Evolutionary conservation across 2,888 invertebrate species (phyloP).

Genomic region (Panopea generosa): DNA sequence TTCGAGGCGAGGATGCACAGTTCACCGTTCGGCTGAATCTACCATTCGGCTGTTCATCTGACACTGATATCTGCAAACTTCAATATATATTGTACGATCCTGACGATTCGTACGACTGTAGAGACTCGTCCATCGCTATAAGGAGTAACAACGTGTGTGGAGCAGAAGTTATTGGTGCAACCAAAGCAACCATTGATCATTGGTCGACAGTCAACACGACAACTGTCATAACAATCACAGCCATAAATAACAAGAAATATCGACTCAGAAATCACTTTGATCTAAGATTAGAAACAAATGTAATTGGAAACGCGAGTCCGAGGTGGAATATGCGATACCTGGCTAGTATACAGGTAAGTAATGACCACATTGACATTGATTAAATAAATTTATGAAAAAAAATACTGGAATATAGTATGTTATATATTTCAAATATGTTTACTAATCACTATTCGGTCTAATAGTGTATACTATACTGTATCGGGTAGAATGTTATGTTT

Average conservation of each 20-base stretch:
- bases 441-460: no score
- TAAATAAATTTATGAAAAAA: no score
- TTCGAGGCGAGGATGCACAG: no score
- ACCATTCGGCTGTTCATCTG: conserved; percentile 28
- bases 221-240: conserved; percentile 20
- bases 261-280: conserved; percentile 13
- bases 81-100: conserved; percentile 23
- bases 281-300: background rate
- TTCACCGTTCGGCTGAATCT: background rate
- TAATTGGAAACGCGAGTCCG: conserved; percentile 7
- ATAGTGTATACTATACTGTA: no score
- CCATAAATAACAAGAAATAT: conserved; percentile 29
- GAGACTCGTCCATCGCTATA: conserved; percentile 21
- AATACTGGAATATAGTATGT: no score
- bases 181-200: background rate
- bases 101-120: conserved; percentile 21
- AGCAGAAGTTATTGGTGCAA: conserved; percentile 6
- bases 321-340: conserved; percentile 4
- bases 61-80: conserved; percentile 4
- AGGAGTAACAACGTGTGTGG: background rate
- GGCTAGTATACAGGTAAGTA: no score
- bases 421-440: no score
- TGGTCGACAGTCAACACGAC: background rate
- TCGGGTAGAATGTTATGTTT: no score
- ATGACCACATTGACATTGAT: no score